Evolutionary conservation across 1,140 invertebrate genomes (phyloP).

Genomic region (Cyphomyrmex costatus): DNA sequence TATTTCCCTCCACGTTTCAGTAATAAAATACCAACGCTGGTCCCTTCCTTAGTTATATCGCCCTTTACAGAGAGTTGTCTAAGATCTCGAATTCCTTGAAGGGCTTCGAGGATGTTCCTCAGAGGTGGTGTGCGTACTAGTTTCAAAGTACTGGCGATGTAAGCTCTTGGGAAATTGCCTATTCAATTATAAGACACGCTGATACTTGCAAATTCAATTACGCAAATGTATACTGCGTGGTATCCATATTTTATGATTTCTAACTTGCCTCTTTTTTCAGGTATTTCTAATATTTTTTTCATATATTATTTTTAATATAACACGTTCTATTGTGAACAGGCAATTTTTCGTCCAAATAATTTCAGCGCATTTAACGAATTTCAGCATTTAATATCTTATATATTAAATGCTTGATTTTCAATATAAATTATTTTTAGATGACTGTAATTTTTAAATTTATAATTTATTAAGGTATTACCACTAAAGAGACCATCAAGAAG

Average conservation of each 20-base stretch:
- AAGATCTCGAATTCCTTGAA: slow-evolving; percentile 67
- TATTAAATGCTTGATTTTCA: not conserved
- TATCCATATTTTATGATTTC: slow-evolving; percentile 19
- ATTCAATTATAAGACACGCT: slow-evolving; percentile 59
- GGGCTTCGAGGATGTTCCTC: slow-evolving; percentile 63
- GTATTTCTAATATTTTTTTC: not conserved
- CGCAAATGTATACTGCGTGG: slow-evolving; percentile 33
- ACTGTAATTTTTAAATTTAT: slow-evolving; percentile 3
- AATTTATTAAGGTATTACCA: not conserved
- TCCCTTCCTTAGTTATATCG: slow-evolving; percentile 70
- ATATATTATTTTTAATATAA: not conserved
- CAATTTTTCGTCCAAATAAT: not conserved
- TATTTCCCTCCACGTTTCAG: slow-evolving; percentile 48
- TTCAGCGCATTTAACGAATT: not conserved
- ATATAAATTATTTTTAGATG: not conserved
- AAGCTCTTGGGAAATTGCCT: slow-evolving; percentile 64
- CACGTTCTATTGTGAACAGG: too few species aligned
- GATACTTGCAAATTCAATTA: slow-evolving; percentile 66
- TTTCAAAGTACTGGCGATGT: slow-evolving; percentile 62
- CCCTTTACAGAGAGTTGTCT: slow-evolving; percentile 65
- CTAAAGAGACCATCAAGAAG: not conserved
- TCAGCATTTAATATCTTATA: not conserved
- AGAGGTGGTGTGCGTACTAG: slow-evolving; percentile 50
- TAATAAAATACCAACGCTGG: slow-evolving; percentile 64
- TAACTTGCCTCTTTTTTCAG: not conserved